Evolutionary conservation across 2,113 vertebrate species (phyloP).

Genomic region (Brachyhypopomus occidentalis): DNA sequence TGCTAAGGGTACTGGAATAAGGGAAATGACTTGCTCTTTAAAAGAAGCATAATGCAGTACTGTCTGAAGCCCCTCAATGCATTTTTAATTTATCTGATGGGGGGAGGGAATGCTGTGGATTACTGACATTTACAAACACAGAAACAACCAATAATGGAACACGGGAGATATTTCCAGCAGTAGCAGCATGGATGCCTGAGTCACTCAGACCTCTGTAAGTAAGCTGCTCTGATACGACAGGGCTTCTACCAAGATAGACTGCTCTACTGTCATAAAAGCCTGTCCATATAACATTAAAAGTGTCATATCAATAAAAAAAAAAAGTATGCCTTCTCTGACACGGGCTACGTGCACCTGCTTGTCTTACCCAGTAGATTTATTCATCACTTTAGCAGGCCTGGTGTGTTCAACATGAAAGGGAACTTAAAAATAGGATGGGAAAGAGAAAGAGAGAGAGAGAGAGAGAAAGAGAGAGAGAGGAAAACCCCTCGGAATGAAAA

Average conservation of each 20-base stretch:
- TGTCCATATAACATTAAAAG: no score
- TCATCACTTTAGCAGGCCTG: no score
- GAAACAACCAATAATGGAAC: background rate
- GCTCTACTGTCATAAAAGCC: no score
- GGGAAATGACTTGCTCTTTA: constrained; percentile 9
- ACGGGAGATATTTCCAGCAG: constrained; percentile 1
- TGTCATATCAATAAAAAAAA: no score
- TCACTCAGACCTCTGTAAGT: background rate
- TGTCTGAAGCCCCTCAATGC: background rate
- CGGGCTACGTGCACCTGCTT: no score
- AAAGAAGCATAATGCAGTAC: background rate
- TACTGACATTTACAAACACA: constrained; percentile 9
- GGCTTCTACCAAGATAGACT: no score
- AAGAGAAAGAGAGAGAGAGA: background rate
- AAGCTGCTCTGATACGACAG: no score
- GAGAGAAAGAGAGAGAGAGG: background rate
- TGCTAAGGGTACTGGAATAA: constrained; percentile 16
- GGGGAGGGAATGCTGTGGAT: background rate
- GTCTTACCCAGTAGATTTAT: no score
- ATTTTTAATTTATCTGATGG: background rate
- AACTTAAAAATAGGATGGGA: no score
- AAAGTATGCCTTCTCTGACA: no score
- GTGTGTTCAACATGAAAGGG: no score
- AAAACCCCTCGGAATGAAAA: background rate
- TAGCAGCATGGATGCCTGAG: background rate